A percentile compares a stretch with the other conserved stretches of the same genome.
These are phyloP conservation scores for Baryphthengus martii DNA, from an alignment of 2,113 vertebrate species.

Conservation along the genomic window DNA sequence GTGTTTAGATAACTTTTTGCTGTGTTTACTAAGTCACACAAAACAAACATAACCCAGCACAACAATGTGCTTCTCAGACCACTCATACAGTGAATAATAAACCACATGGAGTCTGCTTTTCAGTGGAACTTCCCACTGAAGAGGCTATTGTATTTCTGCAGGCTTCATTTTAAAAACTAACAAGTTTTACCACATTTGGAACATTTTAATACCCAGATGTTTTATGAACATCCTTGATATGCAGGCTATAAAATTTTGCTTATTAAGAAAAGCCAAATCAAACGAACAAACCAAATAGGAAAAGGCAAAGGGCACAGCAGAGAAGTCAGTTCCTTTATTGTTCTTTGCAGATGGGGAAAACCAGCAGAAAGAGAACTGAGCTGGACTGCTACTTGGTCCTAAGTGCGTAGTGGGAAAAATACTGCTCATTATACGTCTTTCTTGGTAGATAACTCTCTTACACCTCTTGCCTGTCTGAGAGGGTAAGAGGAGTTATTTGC, in stretches of 20 bases:
- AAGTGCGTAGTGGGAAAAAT: neutral
- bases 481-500: neutral
- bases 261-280: neutral
- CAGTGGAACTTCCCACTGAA: neutral
- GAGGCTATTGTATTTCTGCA: neutral
- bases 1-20: neutral
- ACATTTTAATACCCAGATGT: neutral
- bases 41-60: neutral
- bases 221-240: neutral
- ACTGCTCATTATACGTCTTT: neutral
- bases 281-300: fast-evolving
- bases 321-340: neutral
- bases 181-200: neutral
- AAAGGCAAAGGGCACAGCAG: neutral
- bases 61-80: neutral
- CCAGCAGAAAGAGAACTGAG: neutral
- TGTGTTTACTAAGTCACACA: neutral
- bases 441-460: neutral
- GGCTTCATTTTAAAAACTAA: neutral
- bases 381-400: neutral
- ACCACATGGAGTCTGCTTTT: neutral
- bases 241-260: neutral
- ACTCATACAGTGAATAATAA: neutral
- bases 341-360: neutral
- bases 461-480: neutral